These are phyloP conservation scores for Coturnix japonica DNA, from an alignment of 2,113 vertebrate species.

Conservation along the genomic window DNA sequence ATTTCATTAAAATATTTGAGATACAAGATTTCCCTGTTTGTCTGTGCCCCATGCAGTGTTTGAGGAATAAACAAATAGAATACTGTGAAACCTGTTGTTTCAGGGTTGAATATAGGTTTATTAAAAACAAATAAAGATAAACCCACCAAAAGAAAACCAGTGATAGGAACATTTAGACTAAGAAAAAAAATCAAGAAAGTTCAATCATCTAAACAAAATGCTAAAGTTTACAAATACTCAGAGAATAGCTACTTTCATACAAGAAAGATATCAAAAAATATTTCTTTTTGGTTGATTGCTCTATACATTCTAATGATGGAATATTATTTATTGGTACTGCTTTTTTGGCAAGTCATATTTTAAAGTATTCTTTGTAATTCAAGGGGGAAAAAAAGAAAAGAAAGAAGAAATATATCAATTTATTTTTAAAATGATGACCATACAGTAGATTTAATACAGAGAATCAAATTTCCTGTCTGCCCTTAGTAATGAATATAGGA, in stretches of 20 bases:
- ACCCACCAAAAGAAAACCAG: not conserved
- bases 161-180: not conserved
- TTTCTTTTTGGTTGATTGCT: not conserved
- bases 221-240: not conserved
- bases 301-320: not conserved
- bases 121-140: not conserved
- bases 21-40: not conserved
- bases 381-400: not conserved
- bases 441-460: not conserved
- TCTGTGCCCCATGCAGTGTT: not conserved
- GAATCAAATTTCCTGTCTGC: not conserved
- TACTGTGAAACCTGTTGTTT: not conserved
- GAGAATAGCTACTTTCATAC: not conserved
- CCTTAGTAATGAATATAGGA: not conserved
- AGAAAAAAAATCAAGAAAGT: not conserved
- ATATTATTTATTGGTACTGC: not conserved
- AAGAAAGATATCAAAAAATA: not conserved
- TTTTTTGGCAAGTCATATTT: not conserved
- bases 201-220: not conserved
- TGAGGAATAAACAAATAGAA: not conserved
- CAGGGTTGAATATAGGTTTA: not conserved
- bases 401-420: rapidly evolving
- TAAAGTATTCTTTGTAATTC: not conserved
- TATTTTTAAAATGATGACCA: not conserved
- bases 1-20: not conserved